These are phyloP conservation scores for Halictus rubicundus DNA, from an alignment of 1,140 invertebrate genomes.

Conservation along the genomic window DNA sequence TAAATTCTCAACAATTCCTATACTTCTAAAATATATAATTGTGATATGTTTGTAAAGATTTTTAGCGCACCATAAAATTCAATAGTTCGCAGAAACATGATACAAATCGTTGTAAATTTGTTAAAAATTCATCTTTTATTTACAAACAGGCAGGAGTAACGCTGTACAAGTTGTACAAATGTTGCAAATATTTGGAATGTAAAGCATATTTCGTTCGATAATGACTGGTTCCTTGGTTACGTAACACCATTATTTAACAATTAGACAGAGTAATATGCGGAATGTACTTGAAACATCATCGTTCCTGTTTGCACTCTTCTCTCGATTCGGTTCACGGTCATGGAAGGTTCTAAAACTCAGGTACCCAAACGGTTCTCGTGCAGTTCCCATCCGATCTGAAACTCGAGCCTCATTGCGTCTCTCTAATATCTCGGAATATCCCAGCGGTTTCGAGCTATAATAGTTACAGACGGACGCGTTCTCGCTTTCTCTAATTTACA, in stretches of 20 bases:
- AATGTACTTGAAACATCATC: neutral
- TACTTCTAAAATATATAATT: no score
- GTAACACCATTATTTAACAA: neutral
- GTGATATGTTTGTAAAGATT: no score
- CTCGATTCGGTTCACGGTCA: constrained; percentile 10
- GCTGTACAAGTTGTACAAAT: constrained; percentile 36
- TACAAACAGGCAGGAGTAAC: constrained; percentile 49
- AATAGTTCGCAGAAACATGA: neutral
- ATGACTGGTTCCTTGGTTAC: neutral
- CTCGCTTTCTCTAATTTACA: constrained; percentile 41
- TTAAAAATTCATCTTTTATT: constrained; percentile 59
- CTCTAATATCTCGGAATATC: no score
- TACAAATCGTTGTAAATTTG: constrained; percentile 7
- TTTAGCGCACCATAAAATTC: neutral
- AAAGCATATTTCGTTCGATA: constrained; percentile 4
- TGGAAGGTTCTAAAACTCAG: constrained; percentile 33
- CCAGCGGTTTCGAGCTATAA: neutral
- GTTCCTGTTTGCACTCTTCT: neutral
- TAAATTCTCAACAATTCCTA: no score
- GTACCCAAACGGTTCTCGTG: constrained; percentile 42
- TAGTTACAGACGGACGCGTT: constrained; percentile 22
- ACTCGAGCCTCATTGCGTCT: neutral
- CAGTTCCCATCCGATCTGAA: neutral
- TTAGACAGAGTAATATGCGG: neutral
- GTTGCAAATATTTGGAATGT: neutral